Base-by-base conservation (phyloP, 2,888 invertebrate genomes). In the Protophormia terraenovae region DNA sequence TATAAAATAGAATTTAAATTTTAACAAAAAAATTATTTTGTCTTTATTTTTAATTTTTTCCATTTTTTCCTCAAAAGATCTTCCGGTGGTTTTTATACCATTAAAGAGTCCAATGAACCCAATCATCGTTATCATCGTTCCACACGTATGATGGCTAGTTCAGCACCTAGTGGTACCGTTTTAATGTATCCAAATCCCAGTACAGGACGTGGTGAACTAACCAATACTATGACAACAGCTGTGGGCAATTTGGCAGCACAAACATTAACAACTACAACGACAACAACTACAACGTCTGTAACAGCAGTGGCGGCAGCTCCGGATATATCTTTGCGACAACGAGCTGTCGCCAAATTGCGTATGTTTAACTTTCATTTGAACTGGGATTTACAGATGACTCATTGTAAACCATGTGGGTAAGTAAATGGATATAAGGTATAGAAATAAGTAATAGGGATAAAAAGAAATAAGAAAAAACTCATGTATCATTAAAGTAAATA, bases 331-430 rank as follows among this genome's bases (percentile, higher is more conserved):
- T 84, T 93, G 87, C 89, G 92, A 75, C 93, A 93, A 87, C 93
- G 93, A 47, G 93, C 93, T 72, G 92, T 93, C 78, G 93, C 93
- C 77, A 93, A 93, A 88, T 87, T 93, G 88, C 91, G 92, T 86
- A 91, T 93, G 91, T 93, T 93, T 87, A 93, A 93, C 89, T 93
- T 93, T 85, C 92, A 93, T 87, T 89, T 93, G 71, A 93, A 93
- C 89, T 93, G 93, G 93, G 93, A 93, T 89, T 90, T 93, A 81
- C 93, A 93, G 87, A 93, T 93, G 93, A 93, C 92, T 89, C 93
- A 93, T 87, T 93, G 93, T 89, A 93, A 93, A 81, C 93, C 93
- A 67, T 93, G 93, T 88, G 92, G 93, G 93, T 93, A 88, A 91
- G 93, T 92, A 77, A 55, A 62, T 8, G 47, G 6, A 35, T 16